Evolutionary conservation across 2,888 invertebrate species (phyloP).

Genomic region (Taenaris catops): DNA sequence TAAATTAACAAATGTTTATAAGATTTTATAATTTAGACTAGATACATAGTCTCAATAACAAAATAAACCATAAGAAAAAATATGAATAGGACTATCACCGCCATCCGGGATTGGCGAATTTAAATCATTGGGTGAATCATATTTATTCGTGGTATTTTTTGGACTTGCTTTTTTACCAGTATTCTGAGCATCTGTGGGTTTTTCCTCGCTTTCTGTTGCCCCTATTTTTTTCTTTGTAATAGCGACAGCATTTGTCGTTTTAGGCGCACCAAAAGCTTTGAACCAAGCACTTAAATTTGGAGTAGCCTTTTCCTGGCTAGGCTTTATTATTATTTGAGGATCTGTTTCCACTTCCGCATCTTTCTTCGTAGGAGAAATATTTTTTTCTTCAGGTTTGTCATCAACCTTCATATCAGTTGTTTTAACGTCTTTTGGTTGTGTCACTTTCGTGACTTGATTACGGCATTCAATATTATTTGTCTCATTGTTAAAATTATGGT

Average conservation of each 20-base stretch:
- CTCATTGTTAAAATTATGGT: slow-evolving; percentile 80
- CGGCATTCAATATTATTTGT: slow-evolving; percentile 30
- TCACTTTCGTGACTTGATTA: slow-evolving; percentile 32
- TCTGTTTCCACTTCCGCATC: slow-evolving; percentile 67
- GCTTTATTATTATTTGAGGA: slow-evolving; percentile 46
- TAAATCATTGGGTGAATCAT: slow-evolving; percentile 60
- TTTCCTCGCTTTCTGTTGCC: slow-evolving; percentile 69
- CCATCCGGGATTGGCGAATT: slow-evolving; percentile 63
- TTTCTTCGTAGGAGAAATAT: slow-evolving; percentile 43
- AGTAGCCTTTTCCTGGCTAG: slow-evolving; percentile 84
- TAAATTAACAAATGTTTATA: no score
- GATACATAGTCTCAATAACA: no score
- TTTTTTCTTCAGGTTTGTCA: slow-evolving; percentile 36
- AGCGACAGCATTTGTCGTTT: slow-evolving; percentile 74
- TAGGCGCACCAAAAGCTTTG: slow-evolving; percentile 94
- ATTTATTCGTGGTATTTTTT: slow-evolving; percentile 44
- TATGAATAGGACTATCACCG: slow-evolving; percentile 61
- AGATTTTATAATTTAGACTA: no score
- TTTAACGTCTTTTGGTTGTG: slow-evolving; percentile 25
- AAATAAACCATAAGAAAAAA: no score
- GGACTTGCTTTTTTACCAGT: slow-evolving; percentile 48
- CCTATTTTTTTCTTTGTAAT: slow-evolving; percentile 81
- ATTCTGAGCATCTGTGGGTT: slow-evolving; percentile 42
- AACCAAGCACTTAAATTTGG: slow-evolving; percentile 96
- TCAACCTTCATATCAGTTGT: slow-evolving; percentile 34